phyloP scores from a whole-genome alignment of 2,888 invertebrate genomes.

The Synergus itoensis region DNA sequence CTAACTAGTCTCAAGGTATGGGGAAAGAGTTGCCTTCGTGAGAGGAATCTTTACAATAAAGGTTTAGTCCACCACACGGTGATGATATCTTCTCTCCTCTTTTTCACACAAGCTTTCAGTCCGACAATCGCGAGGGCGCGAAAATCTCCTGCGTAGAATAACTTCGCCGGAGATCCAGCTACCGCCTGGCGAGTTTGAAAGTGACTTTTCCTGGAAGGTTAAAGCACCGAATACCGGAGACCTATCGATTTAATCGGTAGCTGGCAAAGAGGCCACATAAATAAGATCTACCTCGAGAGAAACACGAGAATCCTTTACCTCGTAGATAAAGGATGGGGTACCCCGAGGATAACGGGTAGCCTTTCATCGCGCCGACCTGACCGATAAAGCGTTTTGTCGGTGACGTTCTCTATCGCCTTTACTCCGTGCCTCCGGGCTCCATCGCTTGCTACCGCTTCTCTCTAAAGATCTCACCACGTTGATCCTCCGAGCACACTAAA shows the following conservation, averaged over 20 bases:
- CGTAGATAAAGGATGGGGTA: slow-evolving; percentile 66
- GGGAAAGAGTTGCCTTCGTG: slow-evolving; percentile 38
- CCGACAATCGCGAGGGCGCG: slow-evolving; percentile 33
- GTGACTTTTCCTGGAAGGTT: slow-evolving; percentile 64
- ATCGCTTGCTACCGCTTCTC: slow-evolving; percentile 51
- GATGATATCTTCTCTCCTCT: slow-evolving; percentile 30
- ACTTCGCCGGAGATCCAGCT: neutral
- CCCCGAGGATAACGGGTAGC: slow-evolving; percentile 70
- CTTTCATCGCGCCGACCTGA: slow-evolving; percentile 71
- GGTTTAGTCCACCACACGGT: neutral
- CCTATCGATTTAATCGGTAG: slow-evolving; percentile 74
- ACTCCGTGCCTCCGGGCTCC: slow-evolving; percentile 45
- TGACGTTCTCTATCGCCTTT: slow-evolving; percentile 63
- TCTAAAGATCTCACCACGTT: slow-evolving; percentile 1
- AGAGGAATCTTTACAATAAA: slow-evolving; percentile 37
- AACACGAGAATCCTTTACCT: slow-evolving; percentile 77
- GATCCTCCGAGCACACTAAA: neutral
- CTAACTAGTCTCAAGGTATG: slow-evolving; percentile 68
- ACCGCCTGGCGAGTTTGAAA: slow-evolving; percentile 37
- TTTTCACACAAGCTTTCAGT: neutral
- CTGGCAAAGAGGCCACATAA: slow-evolving; percentile 72
- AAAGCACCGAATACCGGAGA: slow-evolving; percentile 54
- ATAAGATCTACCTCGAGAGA: slow-evolving; percentile 74
- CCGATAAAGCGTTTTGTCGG: slow-evolving; percentile 69
- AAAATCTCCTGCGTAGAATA: slow-evolving; percentile 9